phyloP scores from a whole-genome alignment of 2,797 vertebrate species.

The Paedocypris micromegethes region DNA sequence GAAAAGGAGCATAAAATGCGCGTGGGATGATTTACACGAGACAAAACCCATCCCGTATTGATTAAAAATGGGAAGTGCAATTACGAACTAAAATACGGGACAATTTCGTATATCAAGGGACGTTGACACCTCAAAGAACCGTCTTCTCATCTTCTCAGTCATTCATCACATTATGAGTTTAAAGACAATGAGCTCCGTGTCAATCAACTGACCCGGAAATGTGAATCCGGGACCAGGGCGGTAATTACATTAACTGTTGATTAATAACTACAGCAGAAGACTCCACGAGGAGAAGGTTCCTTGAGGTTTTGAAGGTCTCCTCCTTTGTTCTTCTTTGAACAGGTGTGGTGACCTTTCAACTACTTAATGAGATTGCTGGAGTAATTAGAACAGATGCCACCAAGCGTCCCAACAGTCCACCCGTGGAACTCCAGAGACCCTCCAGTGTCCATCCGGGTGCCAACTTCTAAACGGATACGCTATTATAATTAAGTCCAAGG shows the following conservation, averaged over 20 bases:
- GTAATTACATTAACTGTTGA: conserved; percentile 45
- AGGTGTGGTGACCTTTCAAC: conserved; percentile 64
- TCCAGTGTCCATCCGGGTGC: conserved; percentile 51
- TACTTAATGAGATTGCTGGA: conserved; percentile 70
- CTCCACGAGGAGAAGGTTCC: conserved; percentile 56
- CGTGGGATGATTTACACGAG: too few relatives aligned
- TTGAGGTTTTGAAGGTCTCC: conserved; percentile 39
- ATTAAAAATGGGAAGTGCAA: too few relatives aligned
- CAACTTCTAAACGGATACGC: conserved; percentile 46
- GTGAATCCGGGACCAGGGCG: conserved; percentile 10
- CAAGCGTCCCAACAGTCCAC: conserved; percentile 45
- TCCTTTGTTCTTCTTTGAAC: conserved; percentile 40
- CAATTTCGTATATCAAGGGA: too few relatives aligned
- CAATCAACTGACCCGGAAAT: conserved; percentile 29
- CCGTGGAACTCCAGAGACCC: conserved; percentile 41
- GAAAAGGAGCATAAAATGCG: too few relatives aligned
- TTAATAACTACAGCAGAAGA: conserved; percentile 47
- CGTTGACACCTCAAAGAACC: too few relatives aligned
- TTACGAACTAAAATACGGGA: too few relatives aligned
- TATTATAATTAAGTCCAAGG: conserved; percentile 66
- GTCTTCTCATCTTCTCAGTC: conserved; percentile 31
- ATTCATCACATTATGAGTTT: conserved; percentile 39
- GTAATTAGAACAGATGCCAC: conserved; percentile 65
- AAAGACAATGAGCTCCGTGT: conserved; percentile 25
- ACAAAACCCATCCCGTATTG: too few relatives aligned